These are phyloP conservation scores for Blennius ocellaris DNA, from an alignment of 2,113 vertebrate genomes.

Conservation along the genomic window DNA sequence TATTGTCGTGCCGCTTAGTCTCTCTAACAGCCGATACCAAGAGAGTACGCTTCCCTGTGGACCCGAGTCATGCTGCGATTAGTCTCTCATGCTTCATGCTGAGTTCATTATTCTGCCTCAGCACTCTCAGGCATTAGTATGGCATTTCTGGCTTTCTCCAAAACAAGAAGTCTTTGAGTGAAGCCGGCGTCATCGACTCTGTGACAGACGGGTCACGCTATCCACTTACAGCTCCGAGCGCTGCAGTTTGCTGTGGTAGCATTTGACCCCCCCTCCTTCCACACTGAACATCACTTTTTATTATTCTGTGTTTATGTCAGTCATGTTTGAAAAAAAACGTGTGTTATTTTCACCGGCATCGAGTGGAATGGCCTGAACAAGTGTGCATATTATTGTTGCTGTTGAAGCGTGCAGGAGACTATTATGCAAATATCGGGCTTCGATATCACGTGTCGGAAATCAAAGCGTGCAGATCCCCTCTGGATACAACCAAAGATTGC, in stretches of 20 bases:
- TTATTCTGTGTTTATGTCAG: too few relatives aligned
- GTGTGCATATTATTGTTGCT: not conserved
- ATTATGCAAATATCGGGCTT: not conserved
- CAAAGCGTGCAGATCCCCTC: not conserved
- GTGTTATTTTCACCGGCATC: not conserved
- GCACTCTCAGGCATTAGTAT: constrained; percentile 7
- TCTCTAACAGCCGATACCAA: constrained; percentile 14
- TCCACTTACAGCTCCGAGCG: not conserved
- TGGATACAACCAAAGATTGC: not conserved
- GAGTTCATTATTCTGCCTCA: constrained; percentile 28
- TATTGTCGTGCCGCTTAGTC: constrained; percentile 7
- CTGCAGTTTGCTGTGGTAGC: constrained; percentile 2
- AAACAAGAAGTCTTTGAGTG: not conserved
- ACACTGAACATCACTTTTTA: not conserved
- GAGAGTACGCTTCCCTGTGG: constrained; percentile 15
- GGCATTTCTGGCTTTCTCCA: constrained; percentile 15
- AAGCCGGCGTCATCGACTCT: constrained; percentile 1
- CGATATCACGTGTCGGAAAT: not conserved
- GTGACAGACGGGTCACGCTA: constrained; percentile 7
- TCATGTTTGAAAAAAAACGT: not conserved
- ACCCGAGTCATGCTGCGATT: constrained; percentile 30
- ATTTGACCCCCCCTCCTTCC: not conserved
- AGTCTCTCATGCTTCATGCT: constrained; percentile 23
- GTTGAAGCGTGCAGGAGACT: not conserved
- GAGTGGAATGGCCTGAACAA: constrained; percentile 9